phyloP scores from a whole-genome alignment of 2,888 invertebrate genomes.

The Melanostoma mellinum region DNA sequence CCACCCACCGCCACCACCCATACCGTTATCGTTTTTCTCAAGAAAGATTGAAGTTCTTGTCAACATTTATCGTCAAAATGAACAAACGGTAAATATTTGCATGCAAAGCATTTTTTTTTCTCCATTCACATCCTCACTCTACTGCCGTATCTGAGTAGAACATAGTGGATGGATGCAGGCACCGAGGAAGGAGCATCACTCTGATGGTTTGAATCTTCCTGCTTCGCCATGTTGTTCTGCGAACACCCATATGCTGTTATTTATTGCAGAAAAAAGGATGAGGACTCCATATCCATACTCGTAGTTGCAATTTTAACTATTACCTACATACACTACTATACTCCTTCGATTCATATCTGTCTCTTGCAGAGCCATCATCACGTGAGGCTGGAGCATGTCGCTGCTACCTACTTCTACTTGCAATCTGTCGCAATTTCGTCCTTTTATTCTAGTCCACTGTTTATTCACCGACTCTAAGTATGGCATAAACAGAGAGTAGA shows the following conservation, averaged over 20 bases:
- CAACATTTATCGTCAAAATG: slow-evolving; percentile 72
- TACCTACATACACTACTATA: slow-evolving; percentile 46
- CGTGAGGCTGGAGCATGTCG: slow-evolving; percentile 38
- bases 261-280: slow-evolving; percentile 60
- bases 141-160: neutral
- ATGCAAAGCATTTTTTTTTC: slow-evolving; percentile 55
- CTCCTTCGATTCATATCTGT: slow-evolving; percentile 68
- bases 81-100: slow-evolving; percentile 72
- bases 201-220: slow-evolving; percentile 25
- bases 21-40: slow-evolving; percentile 15
- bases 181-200: slow-evolving; percentile 32
- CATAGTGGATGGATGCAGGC: neutral
- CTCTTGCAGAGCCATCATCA: slow-evolving; percentile 48
- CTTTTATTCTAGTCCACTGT: slow-evolving; percentile 67
- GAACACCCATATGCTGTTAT: slow-evolving; percentile 35
- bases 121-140: neutral
- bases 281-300: slow-evolving; percentile 36
- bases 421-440: slow-evolving; percentile 68
- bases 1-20: neutral
- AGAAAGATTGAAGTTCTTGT: slow-evolving; percentile 71
- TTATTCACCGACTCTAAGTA: slow-evolving; percentile 53
- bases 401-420: slow-evolving; percentile 33
- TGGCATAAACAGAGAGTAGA: neutral
- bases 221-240: slow-evolving; percentile 12
- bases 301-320: slow-evolving; percentile 65